Evolutionary conservation across 2,888 invertebrate species (phyloP).

Genomic region (Miltochrista miniata): DNA sequence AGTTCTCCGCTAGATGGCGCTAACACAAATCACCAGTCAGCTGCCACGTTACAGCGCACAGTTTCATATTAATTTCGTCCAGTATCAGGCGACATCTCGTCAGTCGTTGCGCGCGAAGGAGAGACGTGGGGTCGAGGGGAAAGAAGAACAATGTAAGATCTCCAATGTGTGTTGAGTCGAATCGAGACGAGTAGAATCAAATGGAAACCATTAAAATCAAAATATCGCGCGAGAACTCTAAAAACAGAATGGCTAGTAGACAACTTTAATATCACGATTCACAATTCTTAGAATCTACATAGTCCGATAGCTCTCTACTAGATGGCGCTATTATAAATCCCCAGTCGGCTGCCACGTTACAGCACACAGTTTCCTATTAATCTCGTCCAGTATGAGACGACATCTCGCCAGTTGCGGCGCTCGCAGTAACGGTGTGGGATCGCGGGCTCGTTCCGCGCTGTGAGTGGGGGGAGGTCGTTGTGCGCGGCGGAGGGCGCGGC

Average conservation of each 20-base stretch:
- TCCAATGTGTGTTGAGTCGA: too few species aligned
- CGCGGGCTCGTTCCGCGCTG: constrained; percentile 50
- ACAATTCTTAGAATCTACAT: too few species aligned
- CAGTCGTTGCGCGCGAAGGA: constrained; percentile 85
- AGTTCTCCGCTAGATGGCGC: too few species aligned
- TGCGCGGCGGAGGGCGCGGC: constrained; percentile 62
- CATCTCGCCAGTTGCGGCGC: constrained; percentile 89
- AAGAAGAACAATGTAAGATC: too few species aligned
- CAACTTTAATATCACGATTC: too few species aligned
- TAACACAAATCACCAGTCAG: constrained; percentile 70
- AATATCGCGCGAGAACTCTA: too few species aligned
- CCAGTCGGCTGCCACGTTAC: constrained; percentile 88
- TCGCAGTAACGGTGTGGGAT: constrained; percentile 76
- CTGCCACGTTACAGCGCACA: constrained; percentile 89
- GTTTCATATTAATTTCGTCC: constrained; percentile 91
- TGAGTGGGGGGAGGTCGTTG: constrained; percentile 49
- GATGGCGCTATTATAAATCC: too few species aligned
- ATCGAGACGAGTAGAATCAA: too few species aligned
- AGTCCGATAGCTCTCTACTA: too few species aligned
- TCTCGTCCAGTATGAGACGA: constrained; percentile 89
- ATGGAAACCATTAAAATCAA: too few species aligned
- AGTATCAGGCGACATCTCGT: constrained; percentile 89
- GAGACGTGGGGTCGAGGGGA: constrained; percentile 75
- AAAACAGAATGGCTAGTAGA: too few species aligned
- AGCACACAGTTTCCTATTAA: constrained; percentile 89